Conservation (phyloP, 1,140 invertebrate species). For the Proales similis region DNA sequence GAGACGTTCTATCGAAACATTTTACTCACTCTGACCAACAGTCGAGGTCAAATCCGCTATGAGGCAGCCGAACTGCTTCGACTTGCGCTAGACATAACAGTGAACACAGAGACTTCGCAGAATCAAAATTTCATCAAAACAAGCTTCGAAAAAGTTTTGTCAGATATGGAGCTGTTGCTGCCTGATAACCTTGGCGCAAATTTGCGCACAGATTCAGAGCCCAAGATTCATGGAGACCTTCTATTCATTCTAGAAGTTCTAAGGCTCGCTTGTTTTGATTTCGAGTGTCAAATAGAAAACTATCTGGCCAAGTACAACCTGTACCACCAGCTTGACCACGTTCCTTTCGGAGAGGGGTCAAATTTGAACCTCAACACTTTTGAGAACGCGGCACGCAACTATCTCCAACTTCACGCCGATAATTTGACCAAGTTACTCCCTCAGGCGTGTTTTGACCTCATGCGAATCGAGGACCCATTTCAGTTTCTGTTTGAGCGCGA, state of each 20-base stretch:
- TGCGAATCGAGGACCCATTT: constrained; percentile 25
- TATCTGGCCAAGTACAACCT: constrained; percentile 22
- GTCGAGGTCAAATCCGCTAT: constrained; percentile 3
- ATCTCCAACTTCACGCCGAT: constrained; percentile 15
- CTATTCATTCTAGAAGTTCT: constrained; percentile 11
- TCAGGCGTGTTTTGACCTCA: constrained; percentile 26
- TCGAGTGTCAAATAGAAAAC: constrained; percentile 14
- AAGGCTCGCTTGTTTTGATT: constrained; percentile 19
- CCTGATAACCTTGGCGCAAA: no score
- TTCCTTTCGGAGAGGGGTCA: no score
- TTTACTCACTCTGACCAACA: constrained; percentile 1
- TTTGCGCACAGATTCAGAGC: neutral
- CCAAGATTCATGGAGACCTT: neutral
- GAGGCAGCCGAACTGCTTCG: constrained; percentile 30
- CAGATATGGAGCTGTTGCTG: no score
- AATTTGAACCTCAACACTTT: no score
- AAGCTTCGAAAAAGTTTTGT: no score
- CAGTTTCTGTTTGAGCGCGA: constrained; percentile 25
- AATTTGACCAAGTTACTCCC: constrained; percentile 27
- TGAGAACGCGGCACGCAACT: constrained; percentile 22
- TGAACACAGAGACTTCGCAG: constrained; percentile 20
- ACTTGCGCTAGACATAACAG: neutral
- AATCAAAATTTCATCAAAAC: no score
- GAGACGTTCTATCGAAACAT: constrained; percentile 17
- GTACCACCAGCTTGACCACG: constrained; percentile 7